These are phyloP conservation scores for Novumbra hubbsi DNA, from an alignment of 2,797 vertebrate genomes.

Conservation along the genomic window DNA sequence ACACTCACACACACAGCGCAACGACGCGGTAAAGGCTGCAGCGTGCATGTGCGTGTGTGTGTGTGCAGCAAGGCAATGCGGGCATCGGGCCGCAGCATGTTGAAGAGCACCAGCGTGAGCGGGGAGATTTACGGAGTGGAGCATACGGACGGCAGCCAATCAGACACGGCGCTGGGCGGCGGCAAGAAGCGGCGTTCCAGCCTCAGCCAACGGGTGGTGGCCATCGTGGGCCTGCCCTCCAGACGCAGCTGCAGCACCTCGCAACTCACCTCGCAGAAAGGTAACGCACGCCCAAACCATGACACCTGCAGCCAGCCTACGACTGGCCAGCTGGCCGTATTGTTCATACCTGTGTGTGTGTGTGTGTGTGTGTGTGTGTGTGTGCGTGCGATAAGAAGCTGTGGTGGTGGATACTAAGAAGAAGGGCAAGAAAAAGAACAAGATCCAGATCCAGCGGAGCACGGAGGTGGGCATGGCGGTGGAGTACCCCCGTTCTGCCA, in stretches of 20 bases:
- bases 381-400: slow-evolving; percentile 40
- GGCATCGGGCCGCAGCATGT: slow-evolving; percentile 86
- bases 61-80: slow-evolving; percentile 86
- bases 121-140: slow-evolving; percentile 95
- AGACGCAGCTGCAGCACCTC: slow-evolving; percentile 94
- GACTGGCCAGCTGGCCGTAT: background rate
- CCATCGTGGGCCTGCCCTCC: slow-evolving; percentile 85
- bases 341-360: slow-evolving; percentile 22
- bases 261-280: slow-evolving; percentile 90
- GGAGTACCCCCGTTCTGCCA: slow-evolving; percentile 86
- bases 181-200: slow-evolving; percentile 95
- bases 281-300: slow-evolving; percentile 55
- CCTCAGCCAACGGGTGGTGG: slow-evolving; percentile 93
- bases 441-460: slow-evolving; percentile 94
- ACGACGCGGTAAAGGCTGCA: background rate
- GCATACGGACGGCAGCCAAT: slow-evolving; percentile 95
- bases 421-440: slow-evolving; percentile 38
- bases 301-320: background rate
- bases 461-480: slow-evolving; percentile 98
- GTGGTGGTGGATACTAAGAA: slow-evolving; percentile 52
- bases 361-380: slow-evolving; percentile 24
- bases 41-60: background rate
- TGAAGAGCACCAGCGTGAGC: slow-evolving; percentile 95
- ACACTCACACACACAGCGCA: background rate
- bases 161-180: slow-evolving; percentile 93